Evolutionary conservation across 2,797 vertebrate genomes (phyloP).

Genomic region (Galaxias olidus): DNA sequence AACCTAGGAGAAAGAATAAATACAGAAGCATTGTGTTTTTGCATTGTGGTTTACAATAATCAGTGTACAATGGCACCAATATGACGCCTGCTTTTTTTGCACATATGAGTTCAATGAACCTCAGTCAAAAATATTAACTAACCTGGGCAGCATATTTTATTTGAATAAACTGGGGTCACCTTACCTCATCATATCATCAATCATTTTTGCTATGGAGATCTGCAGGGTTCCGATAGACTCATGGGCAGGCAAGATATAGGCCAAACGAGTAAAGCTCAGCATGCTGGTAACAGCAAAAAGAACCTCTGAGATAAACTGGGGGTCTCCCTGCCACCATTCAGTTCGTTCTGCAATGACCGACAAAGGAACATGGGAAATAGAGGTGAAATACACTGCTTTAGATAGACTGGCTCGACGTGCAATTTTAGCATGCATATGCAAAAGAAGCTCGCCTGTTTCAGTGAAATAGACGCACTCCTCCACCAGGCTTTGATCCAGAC

Average conservation of each 20-base stretch:
- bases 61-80: too few species aligned
- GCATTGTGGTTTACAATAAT: too few species aligned
- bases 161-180: neutral
- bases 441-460: conserved; percentile 50
- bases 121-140: too few species aligned
- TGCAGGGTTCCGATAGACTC: conserved; percentile 80
- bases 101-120: too few species aligned
- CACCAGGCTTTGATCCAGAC: conserved; percentile 23
- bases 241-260: conserved; percentile 78
- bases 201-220: conserved; percentile 73
- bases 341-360: neutral
- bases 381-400: too few species aligned
- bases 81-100: too few species aligned
- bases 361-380: neutral
- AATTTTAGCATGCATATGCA: too few species aligned
- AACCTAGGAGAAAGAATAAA: neutral
- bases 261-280: conserved; percentile 79
- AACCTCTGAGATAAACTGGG: conserved; percentile 77
- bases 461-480: conserved; percentile 67
- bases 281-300: conserved; percentile 81
- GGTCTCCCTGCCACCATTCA: conserved; percentile 28
- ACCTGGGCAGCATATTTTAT: too few species aligned
- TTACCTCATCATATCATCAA: conserved; percentile 1
- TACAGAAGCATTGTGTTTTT: too few species aligned
- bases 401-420: too few species aligned